Conservation (phyloP, 2,888 invertebrate genomes). For the Orthosia incerta region DNA sequence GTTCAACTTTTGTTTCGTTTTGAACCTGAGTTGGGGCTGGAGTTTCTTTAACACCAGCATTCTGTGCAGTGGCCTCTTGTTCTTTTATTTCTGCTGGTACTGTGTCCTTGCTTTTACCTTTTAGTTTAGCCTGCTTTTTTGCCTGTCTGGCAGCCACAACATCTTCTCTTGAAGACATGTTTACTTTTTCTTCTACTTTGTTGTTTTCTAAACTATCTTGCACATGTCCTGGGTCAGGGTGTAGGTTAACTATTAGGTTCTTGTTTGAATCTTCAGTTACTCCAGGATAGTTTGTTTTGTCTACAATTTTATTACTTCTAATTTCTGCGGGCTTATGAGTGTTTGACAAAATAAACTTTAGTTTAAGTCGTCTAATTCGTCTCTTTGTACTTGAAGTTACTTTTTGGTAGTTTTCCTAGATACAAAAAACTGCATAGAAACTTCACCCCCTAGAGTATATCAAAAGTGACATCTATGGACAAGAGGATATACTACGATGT, state of each 20-base stretch:
- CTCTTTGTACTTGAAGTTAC: slow-evolving; percentile 73
- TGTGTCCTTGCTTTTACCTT: slow-evolving; percentile 75
- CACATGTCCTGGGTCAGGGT: slow-evolving; percentile 50
- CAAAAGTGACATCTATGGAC: too few species aligned
- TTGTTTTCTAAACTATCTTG: slow-evolving; percentile 43
- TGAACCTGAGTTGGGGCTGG: slow-evolving; percentile 9
- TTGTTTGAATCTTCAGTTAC: slow-evolving; percentile 29
- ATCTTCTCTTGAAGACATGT: slow-evolving; percentile 81
- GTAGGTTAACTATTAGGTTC: slow-evolving; percentile 22
- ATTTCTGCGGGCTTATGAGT: slow-evolving; percentile 30
- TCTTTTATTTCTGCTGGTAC: slow-evolving; percentile 46
- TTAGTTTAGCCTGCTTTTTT: slow-evolving; percentile 84
- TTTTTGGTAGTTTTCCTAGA: slow-evolving; percentile 47
- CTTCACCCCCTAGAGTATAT: too few species aligned
- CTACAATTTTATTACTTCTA: slow-evolving; percentile 7
- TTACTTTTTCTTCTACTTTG: slow-evolving; percentile 54
- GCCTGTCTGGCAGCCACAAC: slow-evolving; percentile 84
- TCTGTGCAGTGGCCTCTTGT: slow-evolving; percentile 44
- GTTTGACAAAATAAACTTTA: slow-evolving; percentile 66
- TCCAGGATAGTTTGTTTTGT: slow-evolving; percentile 12
- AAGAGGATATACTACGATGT: too few species aligned
- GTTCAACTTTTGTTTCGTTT: slow-evolving; percentile 40
- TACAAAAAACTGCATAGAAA: too few species aligned
- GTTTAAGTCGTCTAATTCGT: slow-evolving; percentile 77
- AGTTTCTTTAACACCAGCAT: slow-evolving; percentile 45